Conservation (phyloP, 1,140 invertebrate species). For the Battus philenor region DNA sequence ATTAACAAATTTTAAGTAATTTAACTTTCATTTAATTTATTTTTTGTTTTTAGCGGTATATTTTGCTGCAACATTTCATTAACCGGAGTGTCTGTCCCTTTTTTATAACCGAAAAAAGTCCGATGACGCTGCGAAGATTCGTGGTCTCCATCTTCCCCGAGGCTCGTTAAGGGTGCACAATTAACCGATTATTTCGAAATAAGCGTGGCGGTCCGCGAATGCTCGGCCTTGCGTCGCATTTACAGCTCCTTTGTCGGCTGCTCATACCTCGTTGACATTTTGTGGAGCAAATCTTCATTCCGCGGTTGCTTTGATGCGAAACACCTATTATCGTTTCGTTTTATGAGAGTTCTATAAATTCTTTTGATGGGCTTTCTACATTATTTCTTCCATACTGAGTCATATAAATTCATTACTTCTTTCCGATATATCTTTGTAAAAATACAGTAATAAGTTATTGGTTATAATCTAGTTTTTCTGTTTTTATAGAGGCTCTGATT, state of each 20-base stretch:
- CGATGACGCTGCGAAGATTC: not conserved
- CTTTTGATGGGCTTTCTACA: slow-evolving; percentile 22
- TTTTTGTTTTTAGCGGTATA: too few species aligned
- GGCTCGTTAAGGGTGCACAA: slow-evolving; percentile 53
- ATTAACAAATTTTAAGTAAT: too few species aligned
- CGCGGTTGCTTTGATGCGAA: slow-evolving; percentile 62
- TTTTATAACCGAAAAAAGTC: slow-evolving; percentile 3
- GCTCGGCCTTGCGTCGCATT: slow-evolving; percentile 25
- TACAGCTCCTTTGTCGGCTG: slow-evolving; percentile 50
- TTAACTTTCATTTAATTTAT: too few species aligned
- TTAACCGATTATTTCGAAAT: slow-evolving; percentile 64
- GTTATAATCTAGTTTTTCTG: too few species aligned
- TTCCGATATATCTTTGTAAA: too few species aligned
- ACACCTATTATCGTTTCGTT: slow-evolving; percentile 56
- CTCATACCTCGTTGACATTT: slow-evolving; percentile 60
- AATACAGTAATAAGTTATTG: too few species aligned
- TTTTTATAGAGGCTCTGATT: too few species aligned
- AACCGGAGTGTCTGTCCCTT: too few species aligned
- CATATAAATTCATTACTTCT: too few species aligned
- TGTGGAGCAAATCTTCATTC: slow-evolving; percentile 69
- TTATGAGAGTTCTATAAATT: slow-evolving; percentile 56
- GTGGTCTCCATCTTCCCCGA: slow-evolving; percentile 18
- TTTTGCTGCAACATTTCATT: too few species aligned
- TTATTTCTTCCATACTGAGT: too few species aligned
- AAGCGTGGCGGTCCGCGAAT: slow-evolving; percentile 48